Conservation (phyloP, 2,113 vertebrate genomes). For the Halichoerus grypus region DNA sequence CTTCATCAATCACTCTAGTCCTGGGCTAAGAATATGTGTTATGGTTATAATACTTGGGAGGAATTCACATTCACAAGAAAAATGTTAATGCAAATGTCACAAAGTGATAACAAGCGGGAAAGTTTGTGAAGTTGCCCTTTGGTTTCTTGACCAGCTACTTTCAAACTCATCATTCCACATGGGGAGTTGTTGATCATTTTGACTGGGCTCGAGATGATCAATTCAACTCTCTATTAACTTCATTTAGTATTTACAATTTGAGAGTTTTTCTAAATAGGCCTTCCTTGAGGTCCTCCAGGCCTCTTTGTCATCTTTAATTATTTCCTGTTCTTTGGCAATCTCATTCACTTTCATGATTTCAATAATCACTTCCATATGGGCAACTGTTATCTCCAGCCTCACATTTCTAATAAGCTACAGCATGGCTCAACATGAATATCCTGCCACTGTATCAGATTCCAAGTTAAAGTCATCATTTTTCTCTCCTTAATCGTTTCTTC, state of each 20-base stretch:
- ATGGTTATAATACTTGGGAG: not conserved
- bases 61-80: not conserved
- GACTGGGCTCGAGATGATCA: not conserved
- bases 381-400: not conserved
- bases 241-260: not conserved
- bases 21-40: not conserved
- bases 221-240: not conserved
- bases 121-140: not conserved
- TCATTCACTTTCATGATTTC: slow-evolving; percentile 13
- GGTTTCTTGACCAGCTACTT: not conserved
- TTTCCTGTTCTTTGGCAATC: not conserved
- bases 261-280: not conserved
- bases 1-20: not conserved
- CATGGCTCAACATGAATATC: not conserved
- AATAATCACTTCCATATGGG: slow-evolving; percentile 40
- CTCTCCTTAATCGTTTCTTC: not conserved
- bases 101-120: not conserved
- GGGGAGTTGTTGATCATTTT: not conserved
- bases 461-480: slow-evolving; percentile 52
- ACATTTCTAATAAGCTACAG: not conserved
- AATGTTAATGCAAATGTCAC: not conserved
- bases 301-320: not conserved
- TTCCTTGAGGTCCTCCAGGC: not conserved
- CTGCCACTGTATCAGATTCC: not conserved
- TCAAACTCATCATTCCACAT: not conserved